Evolutionary conservation across 1,140 invertebrate species (phyloP).

Genomic region (Oryctes rhinoceros): DNA sequence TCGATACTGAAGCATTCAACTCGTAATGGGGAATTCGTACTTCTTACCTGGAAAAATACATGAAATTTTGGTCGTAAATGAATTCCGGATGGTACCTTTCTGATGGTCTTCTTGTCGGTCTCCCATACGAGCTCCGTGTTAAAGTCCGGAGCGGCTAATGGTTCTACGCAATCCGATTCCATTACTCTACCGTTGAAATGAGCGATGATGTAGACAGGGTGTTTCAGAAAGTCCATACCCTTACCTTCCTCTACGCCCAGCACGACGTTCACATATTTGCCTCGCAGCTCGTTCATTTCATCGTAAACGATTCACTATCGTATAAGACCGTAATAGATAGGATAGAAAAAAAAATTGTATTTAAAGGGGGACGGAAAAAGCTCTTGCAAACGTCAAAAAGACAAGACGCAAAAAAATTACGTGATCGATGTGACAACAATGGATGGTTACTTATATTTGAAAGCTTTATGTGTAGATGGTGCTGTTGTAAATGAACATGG

Average conservation of each 20-base stretch:
- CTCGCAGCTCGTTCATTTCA: conserved; percentile 62
- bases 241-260: conserved; percentile 65
- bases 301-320: not conserved
- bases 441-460: not conserved
- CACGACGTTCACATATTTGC: conserved; percentile 62
- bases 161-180: conserved; percentile 62
- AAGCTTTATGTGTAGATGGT: too few relatives aligned
- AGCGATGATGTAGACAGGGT: conserved; percentile 61
- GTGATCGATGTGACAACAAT: not conserved
- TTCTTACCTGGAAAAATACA: conserved; percentile 40
- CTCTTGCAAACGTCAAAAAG: not conserved
- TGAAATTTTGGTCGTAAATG: too few relatives aligned
- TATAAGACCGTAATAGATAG: too few relatives aligned
- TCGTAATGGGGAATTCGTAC: conserved; percentile 63
- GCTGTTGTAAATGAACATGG: too few relatives aligned
- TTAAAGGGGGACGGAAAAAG: too few relatives aligned
- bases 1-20: conserved; percentile 64
- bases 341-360: too few relatives aligned
- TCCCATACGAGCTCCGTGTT: conserved; percentile 65
- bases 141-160: conserved; percentile 60
- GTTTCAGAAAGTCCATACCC: conserved; percentile 62
- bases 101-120: conserved; percentile 61
- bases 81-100: conserved; percentile 60
- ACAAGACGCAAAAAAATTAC: conserved; percentile 3
- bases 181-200: conserved; percentile 64